Evolutionary conservation across 30 jellyfish, hydroid and myxozoan genomes (phyloP).

Genomic region (Pseudorhiza aurosa): DNA sequence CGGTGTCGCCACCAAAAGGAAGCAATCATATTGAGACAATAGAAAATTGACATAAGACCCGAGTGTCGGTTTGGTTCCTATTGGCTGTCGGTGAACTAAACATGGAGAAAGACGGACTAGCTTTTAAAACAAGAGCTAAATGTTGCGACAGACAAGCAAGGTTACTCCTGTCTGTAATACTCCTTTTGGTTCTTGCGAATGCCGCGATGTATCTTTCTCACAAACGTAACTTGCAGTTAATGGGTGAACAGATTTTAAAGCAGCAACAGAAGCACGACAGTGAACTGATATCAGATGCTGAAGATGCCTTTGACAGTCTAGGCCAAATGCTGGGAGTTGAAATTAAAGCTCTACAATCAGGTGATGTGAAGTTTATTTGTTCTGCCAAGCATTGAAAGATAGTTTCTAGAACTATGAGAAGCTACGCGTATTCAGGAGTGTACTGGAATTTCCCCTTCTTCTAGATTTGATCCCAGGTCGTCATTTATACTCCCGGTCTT

Average conservation of each 20-base stretch:
- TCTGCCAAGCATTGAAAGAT: too few relatives aligned
- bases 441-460: too few relatives aligned
- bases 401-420: too few relatives aligned
- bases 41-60: too few relatives aligned
- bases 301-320: background rate
- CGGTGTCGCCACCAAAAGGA: too few relatives aligned
- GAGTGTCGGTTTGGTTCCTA: too few relatives aligned
- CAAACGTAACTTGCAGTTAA: background rate
- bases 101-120: background rate
- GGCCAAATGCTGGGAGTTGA: background rate
- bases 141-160: slow-evolving; percentile 9
- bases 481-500: too few relatives aligned
- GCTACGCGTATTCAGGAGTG: too few relatives aligned
- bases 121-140: too few relatives aligned
- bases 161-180: background rate
- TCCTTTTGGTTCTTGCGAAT: background rate
- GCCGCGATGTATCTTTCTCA: background rate
- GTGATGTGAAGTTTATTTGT: background rate
- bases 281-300: background rate
- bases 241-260: background rate
- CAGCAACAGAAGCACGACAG: background rate
- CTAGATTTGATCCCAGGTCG: too few relatives aligned
- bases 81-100: too few relatives aligned
- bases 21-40: too few relatives aligned
- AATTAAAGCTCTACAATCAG: background rate